These are phyloP conservation scores for Passerina amoena DNA, from an alignment of 2,113 vertebrate species.

Conservation along the genomic window DNA sequence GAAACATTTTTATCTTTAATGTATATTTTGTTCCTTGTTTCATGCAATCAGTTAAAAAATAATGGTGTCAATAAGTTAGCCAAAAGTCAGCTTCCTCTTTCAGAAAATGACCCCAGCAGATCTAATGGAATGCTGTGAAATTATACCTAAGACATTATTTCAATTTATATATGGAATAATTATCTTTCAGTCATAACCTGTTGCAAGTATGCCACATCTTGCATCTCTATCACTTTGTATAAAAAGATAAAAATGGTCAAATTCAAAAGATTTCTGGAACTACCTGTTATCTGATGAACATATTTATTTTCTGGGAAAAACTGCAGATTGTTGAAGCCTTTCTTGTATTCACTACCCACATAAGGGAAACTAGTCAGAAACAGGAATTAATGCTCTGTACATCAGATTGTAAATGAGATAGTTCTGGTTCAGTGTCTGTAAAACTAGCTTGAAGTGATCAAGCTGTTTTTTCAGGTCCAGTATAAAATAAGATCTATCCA, in stretches of 20 bases:
- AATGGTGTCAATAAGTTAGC: not conserved
- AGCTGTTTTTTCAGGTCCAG: not conserved
- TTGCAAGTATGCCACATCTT: not conserved
- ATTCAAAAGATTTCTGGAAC: not conserved
- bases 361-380: not conserved
- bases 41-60: not conserved
- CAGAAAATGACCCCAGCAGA: not conserved
- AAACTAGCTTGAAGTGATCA: not conserved
- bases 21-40: not conserved
- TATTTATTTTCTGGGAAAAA: not conserved
- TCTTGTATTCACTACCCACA: not conserved
- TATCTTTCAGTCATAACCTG: not conserved
- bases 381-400: not conserved
- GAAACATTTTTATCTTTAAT: not conserved
- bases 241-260: not conserved
- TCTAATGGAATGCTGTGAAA: not conserved
- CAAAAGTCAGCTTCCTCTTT: not conserved
- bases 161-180: not conserved
- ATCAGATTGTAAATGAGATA: not conserved
- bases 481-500: not conserved
- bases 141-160: not conserved
- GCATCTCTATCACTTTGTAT: not conserved
- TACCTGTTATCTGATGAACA: not conserved
- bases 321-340: not conserved
- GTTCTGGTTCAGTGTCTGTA: not conserved